Evolutionary conservation across 2,888 invertebrate genomes (phyloP).

Genomic region (Spodoptera picta): DNA sequence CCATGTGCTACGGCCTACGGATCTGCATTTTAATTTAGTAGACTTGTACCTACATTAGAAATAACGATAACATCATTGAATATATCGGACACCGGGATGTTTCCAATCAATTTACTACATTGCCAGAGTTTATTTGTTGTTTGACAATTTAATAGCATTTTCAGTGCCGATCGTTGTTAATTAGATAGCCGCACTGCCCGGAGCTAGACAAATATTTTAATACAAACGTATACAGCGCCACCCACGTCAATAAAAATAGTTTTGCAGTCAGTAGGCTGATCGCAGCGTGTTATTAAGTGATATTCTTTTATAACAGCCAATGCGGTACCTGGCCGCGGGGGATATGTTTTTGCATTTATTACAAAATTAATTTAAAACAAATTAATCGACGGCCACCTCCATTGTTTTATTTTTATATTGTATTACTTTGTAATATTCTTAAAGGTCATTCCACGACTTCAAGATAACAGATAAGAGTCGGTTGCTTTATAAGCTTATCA

Average conservation of each 20-base stretch:
- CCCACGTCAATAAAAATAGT: conserved; percentile 72
- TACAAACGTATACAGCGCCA: conserved; percentile 70
- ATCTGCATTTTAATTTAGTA: conserved; percentile 49
- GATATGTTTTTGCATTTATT: conserved; percentile 32
- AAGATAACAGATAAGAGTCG: conserved; percentile 33
- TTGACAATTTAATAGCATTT: conserved; percentile 76
- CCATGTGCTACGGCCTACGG: conserved; percentile 22
- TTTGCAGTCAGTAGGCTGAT: conserved; percentile 61
- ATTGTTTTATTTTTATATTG: conserved; percentile 11
- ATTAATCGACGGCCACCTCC: conserved; percentile 10
- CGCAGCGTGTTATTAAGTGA: conserved; percentile 67
- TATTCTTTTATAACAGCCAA: conserved; percentile 59
- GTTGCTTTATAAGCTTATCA: conserved; percentile 24
- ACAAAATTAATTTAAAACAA: conserved; percentile 33
- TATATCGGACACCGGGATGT: conserved; percentile 36
- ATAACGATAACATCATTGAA: conserved; percentile 57
- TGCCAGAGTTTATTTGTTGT: conserved; percentile 68
- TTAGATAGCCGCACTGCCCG: conserved; percentile 63
- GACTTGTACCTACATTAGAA: conserved; percentile 49
- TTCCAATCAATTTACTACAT: conserved; percentile 66
- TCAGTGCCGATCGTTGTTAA: conserved; percentile 65
- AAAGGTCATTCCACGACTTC: conserved; percentile 30
- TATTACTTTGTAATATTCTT: conserved; percentile 7
- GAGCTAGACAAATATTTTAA: conserved; percentile 73
- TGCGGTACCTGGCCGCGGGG: conserved; percentile 44